A percentile compares a stretch with the other conserved stretches of the same genome.
These are phyloP conservation scores for Sebastes dallii DNA, from an alignment of 2,797 vertebrate genomes.

Conservation along the genomic window DNA sequence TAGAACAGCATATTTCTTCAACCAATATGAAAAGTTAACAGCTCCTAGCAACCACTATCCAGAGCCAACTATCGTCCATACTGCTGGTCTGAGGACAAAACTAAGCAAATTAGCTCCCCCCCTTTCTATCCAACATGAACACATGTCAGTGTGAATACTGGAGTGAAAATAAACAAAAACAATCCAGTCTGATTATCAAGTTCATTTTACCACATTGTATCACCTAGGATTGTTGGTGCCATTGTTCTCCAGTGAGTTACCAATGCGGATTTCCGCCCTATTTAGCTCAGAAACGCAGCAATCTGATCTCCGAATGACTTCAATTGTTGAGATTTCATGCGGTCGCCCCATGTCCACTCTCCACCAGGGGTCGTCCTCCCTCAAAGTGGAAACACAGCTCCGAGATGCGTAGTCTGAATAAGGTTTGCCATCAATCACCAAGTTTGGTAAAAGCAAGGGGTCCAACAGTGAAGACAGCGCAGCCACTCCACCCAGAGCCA, in stretches of 20 bases:
- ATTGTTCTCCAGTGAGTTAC: constrained; percentile 11
- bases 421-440: neutral
- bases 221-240: constrained; percentile 15
- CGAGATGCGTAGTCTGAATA: rapidly evolving
- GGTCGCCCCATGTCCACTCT: neutral
- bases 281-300: rapidly evolving
- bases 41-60: neutral
- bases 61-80: neutral
- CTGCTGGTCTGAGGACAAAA: too few species aligned
- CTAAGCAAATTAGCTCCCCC: neutral
- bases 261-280: neutral
- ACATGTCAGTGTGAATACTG: neutral
- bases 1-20: neutral
- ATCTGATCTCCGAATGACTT: neutral
- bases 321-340: neutral
- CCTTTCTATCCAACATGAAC: neutral
- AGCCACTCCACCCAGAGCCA: neutral
- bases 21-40: neutral
- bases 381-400: neutral
- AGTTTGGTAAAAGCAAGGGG: rapidly evolving
- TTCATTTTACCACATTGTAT: neutral
- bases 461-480: neutral
- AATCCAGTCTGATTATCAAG: neutral
- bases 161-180: neutral
- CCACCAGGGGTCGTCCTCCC: neutral